These are phyloP conservation scores for Agapostemon virescens DNA, from an alignment of 2,888 invertebrate genomes.

Conservation along the genomic window DNA sequence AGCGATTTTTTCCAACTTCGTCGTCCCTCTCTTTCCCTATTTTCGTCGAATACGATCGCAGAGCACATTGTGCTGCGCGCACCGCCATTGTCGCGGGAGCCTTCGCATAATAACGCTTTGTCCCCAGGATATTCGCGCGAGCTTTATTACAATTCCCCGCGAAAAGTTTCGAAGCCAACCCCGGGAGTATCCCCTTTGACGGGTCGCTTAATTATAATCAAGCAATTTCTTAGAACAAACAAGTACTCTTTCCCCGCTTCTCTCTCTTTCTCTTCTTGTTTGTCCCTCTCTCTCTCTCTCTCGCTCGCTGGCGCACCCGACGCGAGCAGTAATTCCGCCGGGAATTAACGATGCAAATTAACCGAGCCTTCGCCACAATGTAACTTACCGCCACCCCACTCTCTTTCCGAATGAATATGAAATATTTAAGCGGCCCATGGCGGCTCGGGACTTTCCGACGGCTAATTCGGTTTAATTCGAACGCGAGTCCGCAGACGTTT, in stretches of 20 bases:
- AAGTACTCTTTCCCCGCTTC: neutral
- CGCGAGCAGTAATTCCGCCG: neutral
- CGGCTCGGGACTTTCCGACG: neutral
- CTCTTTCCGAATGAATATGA: neutral
- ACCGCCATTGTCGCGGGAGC: conserved; percentile 2
- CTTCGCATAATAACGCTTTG: conserved; percentile 7
- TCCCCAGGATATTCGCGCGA: neutral
- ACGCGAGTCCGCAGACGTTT: neutral
- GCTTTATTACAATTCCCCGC: neutral
- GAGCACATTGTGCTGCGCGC: neutral
- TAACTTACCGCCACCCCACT: neutral
- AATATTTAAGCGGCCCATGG: conserved; percentile 10
- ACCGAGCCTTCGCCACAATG: conserved; percentile 6
- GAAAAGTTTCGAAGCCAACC: neutral
- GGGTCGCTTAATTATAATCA: neutral
- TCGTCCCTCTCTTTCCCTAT: neutral
- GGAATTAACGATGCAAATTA: conserved; percentile 10
- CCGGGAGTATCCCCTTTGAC: neutral
- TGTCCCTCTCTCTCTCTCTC: neutral
- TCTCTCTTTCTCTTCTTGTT: too few relatives aligned
- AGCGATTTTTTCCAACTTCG: conserved; percentile 40
- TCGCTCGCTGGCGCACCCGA: too few relatives aligned
- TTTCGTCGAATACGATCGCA: neutral
- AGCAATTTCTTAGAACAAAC: conserved; percentile 8
- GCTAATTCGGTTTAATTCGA: conserved; percentile 1